Base-by-base conservation (phyloP, 30 jellyfish, hydroid and myxozoan species). In the Cassiopea xamachana region DNA sequence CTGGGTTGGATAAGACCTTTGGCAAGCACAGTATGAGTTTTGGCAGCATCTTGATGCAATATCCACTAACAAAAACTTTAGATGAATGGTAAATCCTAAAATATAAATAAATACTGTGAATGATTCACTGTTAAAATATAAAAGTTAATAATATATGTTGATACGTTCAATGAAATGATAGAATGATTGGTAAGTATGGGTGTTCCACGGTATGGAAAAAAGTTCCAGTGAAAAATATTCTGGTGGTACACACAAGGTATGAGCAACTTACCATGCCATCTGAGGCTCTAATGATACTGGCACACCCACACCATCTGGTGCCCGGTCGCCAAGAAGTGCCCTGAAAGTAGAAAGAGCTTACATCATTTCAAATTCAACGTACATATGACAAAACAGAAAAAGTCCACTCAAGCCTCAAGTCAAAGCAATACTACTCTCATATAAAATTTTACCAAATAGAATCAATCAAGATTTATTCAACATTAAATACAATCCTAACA, bases 271-370 rank as follows among this genome's bases (percentile, higher is more conserved):
- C 95, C 95, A 88, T 27, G 27, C 19, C 76, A 17, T 78, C 55
- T 59, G 78, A 1, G 95, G 95, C 71, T 88, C 95, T 1, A 88
- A 61, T 39, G 95, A 88, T 12, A 69, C 46, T 48, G 95, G 90
- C 14, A 79, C 49, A 4, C 95, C 95, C 51, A 79, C 95, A 9
- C 90, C 95, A 1, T 88, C 95, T 0, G 95, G 95, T 17, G 85
- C 95, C 69, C 68, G 79, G 81, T 88, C 95, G 15, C 82, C 87
- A 47, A 88, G 72, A 5, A 88, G 83, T 19, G 79, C 51, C 79
- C 95, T 88, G 49, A 16, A 75, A 44, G 7, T 16, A 5, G n/a
- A 60, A 17, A 13, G 14, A 59, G 1, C 0, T 3, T 3, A 10
- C 12, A 55, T 10, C 12, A 55, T 10, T 55, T 55, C 64, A 3